phyloP scores from a whole-genome alignment of 2,888 invertebrate genomes.

The Ashinkailepas kermadecensis region DNA sequence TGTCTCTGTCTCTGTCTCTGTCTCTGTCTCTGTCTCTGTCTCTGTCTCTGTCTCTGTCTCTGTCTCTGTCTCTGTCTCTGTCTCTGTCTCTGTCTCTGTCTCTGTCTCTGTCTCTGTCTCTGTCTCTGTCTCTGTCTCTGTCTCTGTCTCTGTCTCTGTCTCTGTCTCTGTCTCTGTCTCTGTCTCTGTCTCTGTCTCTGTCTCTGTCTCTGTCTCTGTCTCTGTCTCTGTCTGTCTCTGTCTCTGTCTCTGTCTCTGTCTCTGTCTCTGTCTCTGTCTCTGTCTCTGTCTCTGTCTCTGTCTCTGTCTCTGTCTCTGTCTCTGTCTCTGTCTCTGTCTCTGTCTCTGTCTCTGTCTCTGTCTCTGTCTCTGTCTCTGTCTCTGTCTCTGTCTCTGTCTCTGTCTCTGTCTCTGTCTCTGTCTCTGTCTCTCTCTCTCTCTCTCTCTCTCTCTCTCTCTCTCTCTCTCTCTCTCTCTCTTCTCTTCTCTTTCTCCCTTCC shows the following conservation, averaged over 20 bases:
- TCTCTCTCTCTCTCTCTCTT: background rate
- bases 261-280: too few relatives aligned
- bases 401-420: too few relatives aligned
- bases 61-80: background rate
- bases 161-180: slow-evolving; percentile 12
- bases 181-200: background rate
- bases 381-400: too few relatives aligned
- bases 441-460: slow-evolving; percentile 9
- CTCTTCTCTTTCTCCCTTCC: background rate
- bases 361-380: too few relatives aligned
- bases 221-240: too few relatives aligned
- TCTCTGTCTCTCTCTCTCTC: background rate
- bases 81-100: background rate
- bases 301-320: too few relatives aligned
- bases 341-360: too few relatives aligned
- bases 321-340: too few relatives aligned
- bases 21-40: slow-evolving; percentile 4
- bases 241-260: too few relatives aligned
- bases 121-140: background rate
- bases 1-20: background rate
- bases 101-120: background rate
- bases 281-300: too few relatives aligned
- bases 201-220: too few relatives aligned
- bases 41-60: background rate
- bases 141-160: background rate